Conservation (phyloP, 2,888 invertebrate species). For the Hermaeophaga mercurialis region DNA sequence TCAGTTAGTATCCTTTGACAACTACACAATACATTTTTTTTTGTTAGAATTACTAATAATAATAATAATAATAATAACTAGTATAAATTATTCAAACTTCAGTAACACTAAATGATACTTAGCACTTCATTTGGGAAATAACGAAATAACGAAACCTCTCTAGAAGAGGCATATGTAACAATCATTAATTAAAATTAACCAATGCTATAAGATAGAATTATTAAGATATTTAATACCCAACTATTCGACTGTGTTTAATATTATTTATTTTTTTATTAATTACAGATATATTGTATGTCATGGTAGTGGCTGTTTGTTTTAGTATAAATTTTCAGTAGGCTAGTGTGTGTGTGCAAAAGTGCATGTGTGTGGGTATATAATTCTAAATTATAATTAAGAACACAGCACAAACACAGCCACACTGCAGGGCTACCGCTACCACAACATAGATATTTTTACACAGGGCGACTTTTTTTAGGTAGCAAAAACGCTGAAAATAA, state of each 20-base stretch:
- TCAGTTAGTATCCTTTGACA: no score
- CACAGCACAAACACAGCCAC: constrained; percentile 59
- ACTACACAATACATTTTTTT: no score
- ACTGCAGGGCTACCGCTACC: constrained; percentile 60
- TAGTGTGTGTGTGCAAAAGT: constrained; percentile 55
- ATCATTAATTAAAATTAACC: no score
- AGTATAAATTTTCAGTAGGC: constrained; percentile 51
- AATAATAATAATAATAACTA: no score
- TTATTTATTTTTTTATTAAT: constrained; percentile 10
- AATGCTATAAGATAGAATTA: no score
- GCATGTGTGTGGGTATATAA: constrained; percentile 49
- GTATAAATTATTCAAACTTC: no score
- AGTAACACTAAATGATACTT: no score
- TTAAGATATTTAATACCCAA: constrained; percentile 3
- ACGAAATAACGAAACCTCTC: no score
- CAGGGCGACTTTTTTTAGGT: constrained; percentile 24
- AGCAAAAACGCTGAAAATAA: no score
- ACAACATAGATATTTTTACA: constrained; percentile 53
- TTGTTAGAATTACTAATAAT: no score
- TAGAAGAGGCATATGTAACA: no score
- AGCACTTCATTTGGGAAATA: no score
- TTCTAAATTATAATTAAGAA: constrained; percentile 48
- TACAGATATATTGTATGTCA: constrained; percentile 47
- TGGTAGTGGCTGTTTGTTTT: constrained; percentile 54
- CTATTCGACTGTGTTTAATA: constrained; percentile 5